Conservation (phyloP, 2,797 vertebrate genomes). For the Neosilurus hyrtlii region DNA sequence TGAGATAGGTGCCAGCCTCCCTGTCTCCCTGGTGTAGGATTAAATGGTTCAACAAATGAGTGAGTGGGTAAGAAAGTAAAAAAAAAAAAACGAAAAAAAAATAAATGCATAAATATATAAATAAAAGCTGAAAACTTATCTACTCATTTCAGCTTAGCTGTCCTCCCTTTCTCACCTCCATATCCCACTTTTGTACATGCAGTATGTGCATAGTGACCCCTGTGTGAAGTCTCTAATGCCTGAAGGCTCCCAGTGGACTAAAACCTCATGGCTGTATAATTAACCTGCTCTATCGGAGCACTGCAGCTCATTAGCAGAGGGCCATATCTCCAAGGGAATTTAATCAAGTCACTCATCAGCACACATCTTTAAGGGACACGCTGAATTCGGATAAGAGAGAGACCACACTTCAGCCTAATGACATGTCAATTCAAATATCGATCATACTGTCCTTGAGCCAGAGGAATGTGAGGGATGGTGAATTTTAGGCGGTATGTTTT, state of each 20-base stretch:
- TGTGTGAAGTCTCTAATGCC: slow-evolving; percentile 21
- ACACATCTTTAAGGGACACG: slow-evolving; percentile 40
- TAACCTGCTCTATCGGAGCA: slow-evolving; percentile 40
- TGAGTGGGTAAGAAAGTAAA: too few relatives aligned
- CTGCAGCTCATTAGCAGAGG: slow-evolving; percentile 46
- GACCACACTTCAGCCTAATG: slow-evolving; percentile 47
- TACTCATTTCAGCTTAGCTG: neutral
- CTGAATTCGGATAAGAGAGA: slow-evolving; percentile 46
- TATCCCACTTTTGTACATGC: neutral
- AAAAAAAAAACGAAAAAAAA: too few relatives aligned
- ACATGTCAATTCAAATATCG: slow-evolving; percentile 36
- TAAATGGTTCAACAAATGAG: too few relatives aligned
- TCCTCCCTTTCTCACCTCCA: neutral
- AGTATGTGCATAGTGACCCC: neutral
- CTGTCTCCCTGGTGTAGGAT: too few relatives aligned
- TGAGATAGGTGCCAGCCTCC: too few relatives aligned
- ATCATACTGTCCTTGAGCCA: slow-evolving; percentile 43
- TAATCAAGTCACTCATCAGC: slow-evolving; percentile 51
- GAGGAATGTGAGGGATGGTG: slow-evolving; percentile 9
- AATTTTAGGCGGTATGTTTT: neutral
- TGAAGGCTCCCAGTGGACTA: slow-evolving; percentile 13
- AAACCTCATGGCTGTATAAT: slow-evolving; percentile 43
- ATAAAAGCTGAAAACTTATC: neutral
- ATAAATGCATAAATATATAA: too few relatives aligned
- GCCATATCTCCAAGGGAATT: slow-evolving; percentile 27